phyloP scores from a whole-genome alignment of 2,113 vertebrate genomes.

The Zosterops lateralis region DNA sequence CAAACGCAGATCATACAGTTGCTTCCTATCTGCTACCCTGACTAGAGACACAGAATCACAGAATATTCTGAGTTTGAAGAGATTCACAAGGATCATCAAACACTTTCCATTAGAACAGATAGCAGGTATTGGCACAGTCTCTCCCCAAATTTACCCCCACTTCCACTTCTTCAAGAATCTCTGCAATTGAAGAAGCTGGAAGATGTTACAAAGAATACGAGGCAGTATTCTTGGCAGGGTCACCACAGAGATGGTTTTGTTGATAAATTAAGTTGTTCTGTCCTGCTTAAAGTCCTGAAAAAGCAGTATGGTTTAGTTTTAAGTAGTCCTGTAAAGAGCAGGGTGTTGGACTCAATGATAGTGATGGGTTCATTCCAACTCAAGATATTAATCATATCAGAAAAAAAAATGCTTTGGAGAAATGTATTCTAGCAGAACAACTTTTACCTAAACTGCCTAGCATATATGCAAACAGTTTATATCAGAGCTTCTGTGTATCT shows the following conservation, averaged over 20 bases:
- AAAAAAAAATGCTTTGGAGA: background rate
- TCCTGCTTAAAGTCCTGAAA: background rate
- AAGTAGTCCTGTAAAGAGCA: background rate
- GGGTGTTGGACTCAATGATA: background rate
- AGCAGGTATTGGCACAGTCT: background rate
- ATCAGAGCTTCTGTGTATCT: background rate
- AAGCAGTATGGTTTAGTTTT: background rate
- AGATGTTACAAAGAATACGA: background rate
- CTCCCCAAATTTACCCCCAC: background rate
- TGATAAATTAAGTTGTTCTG: background rate
- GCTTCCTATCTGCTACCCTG: background rate
- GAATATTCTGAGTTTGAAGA: background rate
- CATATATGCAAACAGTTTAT: background rate
- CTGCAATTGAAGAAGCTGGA: background rate
- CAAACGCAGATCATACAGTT: background rate
- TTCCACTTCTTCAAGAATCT: background rate
- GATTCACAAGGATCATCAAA: background rate
- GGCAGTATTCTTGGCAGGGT: background rate
- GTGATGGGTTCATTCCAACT: background rate
- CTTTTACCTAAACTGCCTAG: background rate
- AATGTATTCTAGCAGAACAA: background rate
- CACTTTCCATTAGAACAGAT: background rate
- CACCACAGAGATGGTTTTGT: background rate
- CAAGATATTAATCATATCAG: rapidly evolving
- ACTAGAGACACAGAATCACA: background rate